Evolutionary conservation across 2,113 vertebrate genomes (phyloP).

Genomic region (Corydoras maculifer): DNA sequence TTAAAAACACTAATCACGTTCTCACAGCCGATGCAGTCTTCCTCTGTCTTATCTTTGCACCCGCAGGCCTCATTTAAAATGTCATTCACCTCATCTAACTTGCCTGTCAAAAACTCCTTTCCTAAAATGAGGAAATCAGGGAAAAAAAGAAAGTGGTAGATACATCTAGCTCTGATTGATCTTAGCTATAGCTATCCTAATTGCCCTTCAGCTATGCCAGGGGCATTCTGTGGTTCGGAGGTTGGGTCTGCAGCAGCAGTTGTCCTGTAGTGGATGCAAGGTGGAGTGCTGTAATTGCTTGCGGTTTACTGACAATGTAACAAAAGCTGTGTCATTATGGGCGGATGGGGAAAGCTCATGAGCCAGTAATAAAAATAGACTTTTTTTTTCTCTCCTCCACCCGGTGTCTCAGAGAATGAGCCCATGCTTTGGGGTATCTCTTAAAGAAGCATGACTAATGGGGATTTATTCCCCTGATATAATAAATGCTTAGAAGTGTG

Average conservation of each 20-base stretch:
- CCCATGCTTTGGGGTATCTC: conserved; percentile 5
- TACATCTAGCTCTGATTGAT: not conserved
- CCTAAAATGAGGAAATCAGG: not conserved
- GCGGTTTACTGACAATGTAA: conserved; percentile 23
- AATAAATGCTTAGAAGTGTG: not conserved
- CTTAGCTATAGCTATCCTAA: not conserved
- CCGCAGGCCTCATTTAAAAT: not conserved
- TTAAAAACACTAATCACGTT: not conserved
- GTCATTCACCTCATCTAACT: not conserved
- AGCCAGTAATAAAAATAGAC: not conserved
- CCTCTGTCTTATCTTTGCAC: not conserved
- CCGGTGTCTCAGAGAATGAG: not conserved
- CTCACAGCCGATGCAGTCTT: not conserved
- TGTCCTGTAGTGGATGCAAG: not conserved
- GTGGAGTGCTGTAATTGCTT: conserved; percentile 22
- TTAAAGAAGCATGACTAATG: conserved; percentile 17
- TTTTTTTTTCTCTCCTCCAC: not conserved
- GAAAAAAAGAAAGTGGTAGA: not conserved
- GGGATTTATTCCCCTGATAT: not conserved
- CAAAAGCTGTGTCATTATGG: conserved; percentile 16
- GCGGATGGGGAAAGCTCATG: not conserved
- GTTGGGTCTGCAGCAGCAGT: not conserved
- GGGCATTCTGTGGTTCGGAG: not conserved
- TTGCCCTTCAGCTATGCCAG: not conserved
- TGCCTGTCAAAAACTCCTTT: not conserved